A percentile compares a stretch with the other conserved stretches of the same genome.
Conservation (phyloP, 2,797 vertebrate species). For the Rhynchonycteris naso region DNA sequence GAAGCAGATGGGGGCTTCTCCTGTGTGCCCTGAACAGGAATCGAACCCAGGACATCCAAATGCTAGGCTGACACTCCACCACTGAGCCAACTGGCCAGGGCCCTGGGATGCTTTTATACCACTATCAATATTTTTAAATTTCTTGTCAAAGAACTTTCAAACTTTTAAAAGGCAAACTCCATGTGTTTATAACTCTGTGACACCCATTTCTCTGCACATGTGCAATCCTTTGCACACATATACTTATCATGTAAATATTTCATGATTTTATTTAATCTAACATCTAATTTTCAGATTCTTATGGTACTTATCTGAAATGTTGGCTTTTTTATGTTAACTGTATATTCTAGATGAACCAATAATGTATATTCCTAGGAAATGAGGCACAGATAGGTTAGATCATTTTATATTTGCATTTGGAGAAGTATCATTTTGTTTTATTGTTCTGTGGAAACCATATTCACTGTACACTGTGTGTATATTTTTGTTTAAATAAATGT, state of each 20-base stretch:
- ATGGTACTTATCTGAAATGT: constrained; percentile 55
- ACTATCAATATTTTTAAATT: not conserved
- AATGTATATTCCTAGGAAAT: constrained; percentile 57
- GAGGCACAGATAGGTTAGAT: constrained; percentile 69
- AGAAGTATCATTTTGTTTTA: constrained; percentile 78
- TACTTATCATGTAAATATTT: constrained; percentile 55
- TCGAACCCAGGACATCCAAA: no score
- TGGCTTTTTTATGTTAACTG: constrained; percentile 58
- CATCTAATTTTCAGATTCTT: constrained; percentile 45
- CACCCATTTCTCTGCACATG: not conserved
- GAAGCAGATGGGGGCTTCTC: no score
- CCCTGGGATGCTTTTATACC: not conserved
- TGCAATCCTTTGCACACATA: not conserved
- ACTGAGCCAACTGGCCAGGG: no score
- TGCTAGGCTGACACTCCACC: no score
- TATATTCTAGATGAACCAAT: constrained; percentile 48
- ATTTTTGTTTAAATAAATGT: constrained; percentile 91
- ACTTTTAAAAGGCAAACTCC: not conserved
- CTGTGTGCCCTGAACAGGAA: no score
- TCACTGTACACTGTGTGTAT: constrained; percentile 88
- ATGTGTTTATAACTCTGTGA: not conserved
- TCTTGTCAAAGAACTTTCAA: not conserved
- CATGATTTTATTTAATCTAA: constrained; percentile 45
- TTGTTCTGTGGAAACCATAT: constrained; percentile 85
- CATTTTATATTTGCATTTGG: constrained; percentile 70